Percentiles rank a stretch among this genome's conserved stretches.
Conservation (phyloP, 2,888 invertebrate genomes). For the Mimachlamys varia region DNA sequence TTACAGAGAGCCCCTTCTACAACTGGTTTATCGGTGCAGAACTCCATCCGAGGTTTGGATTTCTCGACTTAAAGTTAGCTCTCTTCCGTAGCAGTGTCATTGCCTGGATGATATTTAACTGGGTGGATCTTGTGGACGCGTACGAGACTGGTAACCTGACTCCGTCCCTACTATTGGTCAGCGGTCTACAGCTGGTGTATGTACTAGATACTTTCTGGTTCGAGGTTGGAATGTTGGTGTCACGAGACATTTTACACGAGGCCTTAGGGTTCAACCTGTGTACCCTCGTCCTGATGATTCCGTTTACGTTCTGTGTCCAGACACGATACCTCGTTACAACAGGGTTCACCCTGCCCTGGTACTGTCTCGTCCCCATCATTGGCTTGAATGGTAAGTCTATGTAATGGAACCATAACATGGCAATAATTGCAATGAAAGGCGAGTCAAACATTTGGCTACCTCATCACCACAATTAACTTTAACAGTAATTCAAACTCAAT, state of each 20-base stretch:
- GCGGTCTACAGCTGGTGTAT: conserved; percentile 53
- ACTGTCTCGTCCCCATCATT: conserved; percentile 20
- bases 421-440: too few species aligned
- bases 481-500: too few species aligned
- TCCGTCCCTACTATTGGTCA: conserved; percentile 47
- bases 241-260: conserved; percentile 61
- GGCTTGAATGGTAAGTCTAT: too few species aligned
- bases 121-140: conserved; percentile 51
- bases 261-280: conserved; percentile 58
- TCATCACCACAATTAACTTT: too few species aligned
- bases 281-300: conserved; percentile 61
- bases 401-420: too few species aligned
- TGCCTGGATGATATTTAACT: conserved; percentile 60
- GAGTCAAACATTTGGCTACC: too few species aligned
- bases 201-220: conserved; percentile 61
- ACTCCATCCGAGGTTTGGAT: conserved; percentile 56
- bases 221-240: conserved; percentile 57
- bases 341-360: conserved; percentile 42
- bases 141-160: conserved; percentile 42
- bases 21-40: conserved; percentile 62
- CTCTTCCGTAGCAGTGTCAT: conserved; percentile 59
- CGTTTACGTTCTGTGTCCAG: conserved; percentile 59
- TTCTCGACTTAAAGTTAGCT: conserved; percentile 58
- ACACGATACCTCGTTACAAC: conserved; percentile 55
- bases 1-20: conserved; percentile 55